These are phyloP conservation scores for Trichonephila inaurata DNA, from an alignment of 1,140 invertebrate species.

Conservation along the genomic window DNA sequence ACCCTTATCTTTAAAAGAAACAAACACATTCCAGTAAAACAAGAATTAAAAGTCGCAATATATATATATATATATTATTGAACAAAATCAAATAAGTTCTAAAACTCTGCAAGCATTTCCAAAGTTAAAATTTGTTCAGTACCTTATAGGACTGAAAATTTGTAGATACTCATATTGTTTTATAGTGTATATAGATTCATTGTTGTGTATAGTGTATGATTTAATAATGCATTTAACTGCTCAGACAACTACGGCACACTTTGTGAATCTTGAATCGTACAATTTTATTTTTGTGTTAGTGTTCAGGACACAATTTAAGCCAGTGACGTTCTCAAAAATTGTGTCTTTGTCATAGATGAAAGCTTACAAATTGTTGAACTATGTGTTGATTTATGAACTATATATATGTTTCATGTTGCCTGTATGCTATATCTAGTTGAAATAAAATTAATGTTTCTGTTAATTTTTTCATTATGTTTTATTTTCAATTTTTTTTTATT, in stretches of 20 bases:
- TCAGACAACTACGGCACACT: neutral
- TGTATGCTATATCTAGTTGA: conserved; percentile 8
- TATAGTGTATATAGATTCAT: neutral
- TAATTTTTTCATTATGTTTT: neutral
- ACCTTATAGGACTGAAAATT: too few species aligned
- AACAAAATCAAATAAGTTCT: too few species aligned
- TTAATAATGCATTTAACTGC: conserved; percentile 16
- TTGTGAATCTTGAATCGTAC: conserved; percentile 20
- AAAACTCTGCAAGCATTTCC: too few species aligned
- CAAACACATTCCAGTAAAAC: too few species aligned
- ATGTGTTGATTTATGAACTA: neutral
- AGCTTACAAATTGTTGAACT: conserved; percentile 26
- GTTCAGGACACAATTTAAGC: neutral
- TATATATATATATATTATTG: too few species aligned
- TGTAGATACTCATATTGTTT: neutral
- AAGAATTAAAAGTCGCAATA: too few species aligned
- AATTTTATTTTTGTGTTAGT: conserved; percentile 24
- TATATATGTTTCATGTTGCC: conserved; percentile 9
- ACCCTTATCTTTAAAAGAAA: too few species aligned
- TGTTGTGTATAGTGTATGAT: conserved; percentile 16
- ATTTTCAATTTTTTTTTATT: neutral
- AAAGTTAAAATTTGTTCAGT: too few species aligned
- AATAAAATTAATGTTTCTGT: conserved; percentile 31
- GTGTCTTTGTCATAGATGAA: conserved; percentile 20
- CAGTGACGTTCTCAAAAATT: conserved; percentile 6